Evolutionary conservation across 2,797 vertebrate species (phyloP), one percentile per base, ranked within the genome.

Genomic region (Hoplostethus atlanticus): DNA sequence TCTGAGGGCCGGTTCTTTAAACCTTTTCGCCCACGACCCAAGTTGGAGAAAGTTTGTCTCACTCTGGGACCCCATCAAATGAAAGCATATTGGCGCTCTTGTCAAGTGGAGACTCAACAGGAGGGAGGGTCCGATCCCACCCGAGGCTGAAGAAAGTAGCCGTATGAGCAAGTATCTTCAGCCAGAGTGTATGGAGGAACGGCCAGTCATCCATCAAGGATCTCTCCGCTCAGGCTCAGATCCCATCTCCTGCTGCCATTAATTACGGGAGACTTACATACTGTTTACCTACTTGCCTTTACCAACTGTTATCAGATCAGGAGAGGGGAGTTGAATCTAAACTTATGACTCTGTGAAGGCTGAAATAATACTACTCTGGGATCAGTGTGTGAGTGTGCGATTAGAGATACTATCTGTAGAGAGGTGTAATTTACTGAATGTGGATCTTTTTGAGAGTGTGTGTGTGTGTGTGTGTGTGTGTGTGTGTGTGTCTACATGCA

Each of bases 261-360:
- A 91, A 91, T 91, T 91, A 91, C 81, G 56, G 72, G 68, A 56
- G 84, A 76, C 79, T 88, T 88, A 78, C 65, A 78, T 62, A 81
- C 21, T 84, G 83, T 89, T 88, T 86, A 80, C 73, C 83, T 85
- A 63, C 86, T 85, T 87, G 81, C 85, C 78, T 68, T 73, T 79
- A 80, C 83, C 82, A 70, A 83, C 77, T 86, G 80, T 84, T 91
- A 87, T 91, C 87, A 80, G 85, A 90, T 90, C 78, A 80, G 78
- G 50, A 51, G 71, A 60, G 72, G 73, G 28, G 16, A 83, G 75
- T 48, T 77, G 71, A 83, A 86, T 82, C 78, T 76, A 83, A 78
- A 86, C 87, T 78, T 72, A 47, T 80, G 80, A 90, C 82, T 91
- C 74, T 82, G 56, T 57, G 67, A 83, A 51, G 54, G 87, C 87